Percentiles rank a stretch among this genome's conserved stretches.
These are phyloP conservation scores for Pseudorasbora parva DNA, from an alignment of 2,113 vertebrate genomes.

Conservation along the genomic window DNA sequence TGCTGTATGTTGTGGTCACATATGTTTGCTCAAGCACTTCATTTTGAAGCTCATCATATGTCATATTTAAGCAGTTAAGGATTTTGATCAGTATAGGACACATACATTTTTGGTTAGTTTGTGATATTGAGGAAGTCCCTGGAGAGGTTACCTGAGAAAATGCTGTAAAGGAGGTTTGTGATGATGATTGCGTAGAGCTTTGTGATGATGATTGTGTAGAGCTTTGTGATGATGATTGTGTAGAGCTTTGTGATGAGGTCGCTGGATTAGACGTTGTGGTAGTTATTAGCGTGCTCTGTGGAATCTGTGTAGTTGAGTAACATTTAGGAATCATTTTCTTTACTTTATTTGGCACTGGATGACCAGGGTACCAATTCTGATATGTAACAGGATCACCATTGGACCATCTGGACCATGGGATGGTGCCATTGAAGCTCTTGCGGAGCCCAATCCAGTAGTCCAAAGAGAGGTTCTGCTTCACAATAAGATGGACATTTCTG, in stretches of 20 bases:
- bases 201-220: too few species aligned
- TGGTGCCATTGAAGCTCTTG: slow-evolving; percentile 48
- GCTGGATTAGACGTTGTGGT: neutral
- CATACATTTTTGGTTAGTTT: neutral
- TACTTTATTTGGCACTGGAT: slow-evolving; percentile 57
- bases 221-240: too few species aligned
- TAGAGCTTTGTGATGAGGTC: too few species aligned
- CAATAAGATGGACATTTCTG: slow-evolving; percentile 50
- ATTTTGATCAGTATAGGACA: neutral
- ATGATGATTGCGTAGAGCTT: too few species aligned
- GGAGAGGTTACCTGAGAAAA: too few species aligned
- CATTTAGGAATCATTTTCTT: neutral
- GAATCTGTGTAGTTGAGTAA: neutral
- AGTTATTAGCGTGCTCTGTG: neutral
- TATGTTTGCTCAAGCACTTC: neutral
- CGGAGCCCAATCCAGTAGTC: slow-evolving; percentile 73
- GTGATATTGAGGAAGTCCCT: too few species aligned
- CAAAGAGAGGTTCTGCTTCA: neutral
- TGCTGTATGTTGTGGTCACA: neutral
- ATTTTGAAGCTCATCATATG: neutral
- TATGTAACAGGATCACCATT: slow-evolving; percentile 68
- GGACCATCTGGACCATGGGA: slow-evolving; percentile 70
- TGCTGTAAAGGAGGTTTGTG: too few species aligned
- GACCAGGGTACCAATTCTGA: slow-evolving; percentile 78
- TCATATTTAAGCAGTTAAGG: slow-evolving; percentile 21